A percentile compares a stretch with the other conserved stretches of the same genome.
These are phyloP conservation scores for Recurvirostra avosetta DNA, from an alignment of 2,113 vertebrate species.

Conservation along the genomic window DNA sequence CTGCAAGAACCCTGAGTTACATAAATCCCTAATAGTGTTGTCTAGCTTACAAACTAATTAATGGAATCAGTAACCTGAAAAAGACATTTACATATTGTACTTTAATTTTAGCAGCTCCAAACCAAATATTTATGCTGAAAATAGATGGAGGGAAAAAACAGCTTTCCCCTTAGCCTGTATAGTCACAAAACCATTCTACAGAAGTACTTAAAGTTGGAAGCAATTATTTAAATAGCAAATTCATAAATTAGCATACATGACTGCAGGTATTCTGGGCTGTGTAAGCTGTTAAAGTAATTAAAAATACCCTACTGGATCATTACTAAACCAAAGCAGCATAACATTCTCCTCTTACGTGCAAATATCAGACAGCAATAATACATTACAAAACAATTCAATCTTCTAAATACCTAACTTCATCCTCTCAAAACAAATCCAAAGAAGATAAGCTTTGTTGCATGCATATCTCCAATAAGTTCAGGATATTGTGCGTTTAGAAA, in stretches of 20 bases:
- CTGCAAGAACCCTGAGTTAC: background rate
- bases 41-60: background rate
- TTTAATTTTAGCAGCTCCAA: background rate
- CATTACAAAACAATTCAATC: background rate
- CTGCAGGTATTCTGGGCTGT: background rate
- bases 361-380: background rate
- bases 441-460: background rate
- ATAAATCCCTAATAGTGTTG: background rate
- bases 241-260: background rate
- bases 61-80: background rate
- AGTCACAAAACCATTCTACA: background rate
- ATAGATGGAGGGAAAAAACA: background rate
- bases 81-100: background rate
- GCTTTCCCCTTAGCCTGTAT: background rate
- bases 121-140: background rate
- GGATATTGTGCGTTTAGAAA: background rate
- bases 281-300: background rate
- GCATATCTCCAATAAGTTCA: background rate
- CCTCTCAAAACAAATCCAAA: background rate
- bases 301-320: background rate
- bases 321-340: background rate
- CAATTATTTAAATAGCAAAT: background rate
- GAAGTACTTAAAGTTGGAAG: background rate
- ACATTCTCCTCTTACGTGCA: background rate
- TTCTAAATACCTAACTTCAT: background rate